Percentiles rank a stretch among this genome's conserved stretches.
Conservation (phyloP, 2,888 invertebrate genomes). For the Neoscelio sp. region DNA sequence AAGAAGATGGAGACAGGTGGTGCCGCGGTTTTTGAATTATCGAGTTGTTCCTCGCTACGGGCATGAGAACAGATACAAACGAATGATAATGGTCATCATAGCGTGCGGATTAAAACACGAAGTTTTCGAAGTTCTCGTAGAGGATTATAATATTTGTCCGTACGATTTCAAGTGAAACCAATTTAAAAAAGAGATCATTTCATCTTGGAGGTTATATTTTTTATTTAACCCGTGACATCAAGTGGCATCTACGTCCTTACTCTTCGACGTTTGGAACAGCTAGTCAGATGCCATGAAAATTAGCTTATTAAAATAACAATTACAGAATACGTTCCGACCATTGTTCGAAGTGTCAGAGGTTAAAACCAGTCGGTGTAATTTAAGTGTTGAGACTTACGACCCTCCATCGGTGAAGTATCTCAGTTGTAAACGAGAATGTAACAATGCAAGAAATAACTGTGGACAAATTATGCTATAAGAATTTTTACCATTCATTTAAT, state of each 20-base stretch:
- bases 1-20: slow-evolving; percentile 63
- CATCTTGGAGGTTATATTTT: no score
- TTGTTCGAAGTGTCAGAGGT: slow-evolving; percentile 77
- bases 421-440: neutral
- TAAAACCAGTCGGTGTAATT: slow-evolving; percentile 78
- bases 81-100: slow-evolving; percentile 50
- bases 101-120: slow-evolving; percentile 40
- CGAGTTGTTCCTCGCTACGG: slow-evolving; percentile 54
- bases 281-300: slow-evolving; percentile 75
- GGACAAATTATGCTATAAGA: no score
- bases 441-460: neutral
- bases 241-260: no score
- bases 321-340: slow-evolving; percentile 75
- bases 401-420: neutral
- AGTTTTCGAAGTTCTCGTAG: slow-evolving; percentile 26
- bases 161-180: slow-evolving; percentile 2
- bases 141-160: slow-evolving; percentile 24
- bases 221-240: no score
- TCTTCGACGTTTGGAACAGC: slow-evolving; percentile 48
- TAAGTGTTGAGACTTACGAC: slow-evolving; percentile 71
- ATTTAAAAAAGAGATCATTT: no score
- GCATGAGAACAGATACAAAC: slow-evolving; percentile 60
- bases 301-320: slow-evolving; percentile 81
- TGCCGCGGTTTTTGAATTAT: slow-evolving; percentile 67
- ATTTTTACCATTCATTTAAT: no score